Percentiles rank a stretch among this genome's conserved stretches.
phyloP scores from a whole-genome alignment of 2,888 invertebrate species.

The Harpalus rubripes region DNA sequence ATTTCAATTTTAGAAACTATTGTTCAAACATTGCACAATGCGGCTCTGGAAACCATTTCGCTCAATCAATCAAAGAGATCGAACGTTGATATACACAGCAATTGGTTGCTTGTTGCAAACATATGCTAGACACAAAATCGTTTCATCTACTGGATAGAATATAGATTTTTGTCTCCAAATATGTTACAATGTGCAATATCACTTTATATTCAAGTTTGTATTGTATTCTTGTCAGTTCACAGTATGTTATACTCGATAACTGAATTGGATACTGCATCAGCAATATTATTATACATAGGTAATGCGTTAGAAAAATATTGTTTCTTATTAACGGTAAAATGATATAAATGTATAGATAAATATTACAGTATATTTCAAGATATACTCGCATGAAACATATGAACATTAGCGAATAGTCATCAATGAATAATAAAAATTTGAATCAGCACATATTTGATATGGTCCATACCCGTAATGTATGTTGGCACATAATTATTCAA shows the following conservation, averaged over 20 bases:
- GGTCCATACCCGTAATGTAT: no score
- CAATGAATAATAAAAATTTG: no score
- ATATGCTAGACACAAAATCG: slow-evolving; percentile 14
- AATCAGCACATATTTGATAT: no score
- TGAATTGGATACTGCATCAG: neutral
- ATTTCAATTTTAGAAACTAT: no score
- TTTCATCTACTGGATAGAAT: slow-evolving; percentile 8
- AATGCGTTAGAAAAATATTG: no score
- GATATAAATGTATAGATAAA: no score
- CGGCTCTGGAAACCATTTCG: slow-evolving; percentile 8
- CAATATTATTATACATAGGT: no score
- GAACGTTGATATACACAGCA: slow-evolving; percentile 35
- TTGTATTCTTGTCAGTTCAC: neutral
- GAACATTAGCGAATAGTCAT: no score
- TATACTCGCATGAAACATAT: no score
- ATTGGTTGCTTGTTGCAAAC: slow-evolving; percentile 12
- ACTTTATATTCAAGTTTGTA: neutral
- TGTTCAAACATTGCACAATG: neutral
- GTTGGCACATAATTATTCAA: no score
- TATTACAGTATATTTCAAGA: no score
- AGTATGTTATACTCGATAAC: neutral
- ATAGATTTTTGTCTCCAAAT: neutral
- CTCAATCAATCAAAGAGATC: slow-evolving; percentile 42
- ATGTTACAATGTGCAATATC: slow-evolving; percentile 5
- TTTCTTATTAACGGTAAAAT: no score